These are phyloP conservation scores for Ataeniobius toweri DNA, from an alignment of 2,797 vertebrate genomes.

Conservation along the genomic window DNA sequence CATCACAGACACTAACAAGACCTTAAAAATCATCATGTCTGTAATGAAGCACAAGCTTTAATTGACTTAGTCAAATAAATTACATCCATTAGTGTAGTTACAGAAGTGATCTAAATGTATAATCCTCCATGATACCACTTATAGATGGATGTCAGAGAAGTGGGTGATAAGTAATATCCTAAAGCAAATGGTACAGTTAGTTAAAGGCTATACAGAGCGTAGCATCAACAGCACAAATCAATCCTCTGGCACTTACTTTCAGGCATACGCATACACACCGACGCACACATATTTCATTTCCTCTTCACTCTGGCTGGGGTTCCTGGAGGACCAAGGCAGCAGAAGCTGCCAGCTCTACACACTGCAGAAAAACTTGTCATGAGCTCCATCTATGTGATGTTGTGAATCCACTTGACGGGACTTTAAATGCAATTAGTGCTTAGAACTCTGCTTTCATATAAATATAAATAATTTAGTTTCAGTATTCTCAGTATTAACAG, in stretches of 20 bases:
- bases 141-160: neutral
- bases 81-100: slow-evolving; percentile 14
- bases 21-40: slow-evolving; percentile 28
- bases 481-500: slow-evolving; percentile 7
- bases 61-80: slow-evolving; percentile 27
- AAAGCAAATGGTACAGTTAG: slow-evolving; percentile 12
- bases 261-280: slow-evolving; percentile 28
- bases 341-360: slow-evolving; percentile 45
- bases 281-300: slow-evolving; percentile 52
- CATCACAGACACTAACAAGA: slow-evolving; percentile 35
- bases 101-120: slow-evolving; percentile 13
- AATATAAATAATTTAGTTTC: slow-evolving; percentile 15
- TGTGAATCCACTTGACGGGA: slow-evolving; percentile 24
- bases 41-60: slow-evolving; percentile 27
- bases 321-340: slow-evolving; percentile 46
- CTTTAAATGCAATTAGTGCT: slow-evolving; percentile 20
- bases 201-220: slow-evolving; percentile 27
- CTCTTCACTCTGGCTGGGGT: slow-evolving; percentile 53
- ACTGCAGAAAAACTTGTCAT: slow-evolving; percentile 44
- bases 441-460: slow-evolving; percentile 21
- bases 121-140: neutral
- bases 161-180: slow-evolving; percentile 10
- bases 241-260: slow-evolving; percentile 30
- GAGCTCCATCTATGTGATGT: slow-evolving; percentile 56
- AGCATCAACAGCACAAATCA: slow-evolving; percentile 24